Percentiles rank a stretch among this genome's conserved stretches.
Evolutionary conservation across 2,888 invertebrate species (phyloP).

Genomic region (Zaprionus bogoriensis): DNA sequence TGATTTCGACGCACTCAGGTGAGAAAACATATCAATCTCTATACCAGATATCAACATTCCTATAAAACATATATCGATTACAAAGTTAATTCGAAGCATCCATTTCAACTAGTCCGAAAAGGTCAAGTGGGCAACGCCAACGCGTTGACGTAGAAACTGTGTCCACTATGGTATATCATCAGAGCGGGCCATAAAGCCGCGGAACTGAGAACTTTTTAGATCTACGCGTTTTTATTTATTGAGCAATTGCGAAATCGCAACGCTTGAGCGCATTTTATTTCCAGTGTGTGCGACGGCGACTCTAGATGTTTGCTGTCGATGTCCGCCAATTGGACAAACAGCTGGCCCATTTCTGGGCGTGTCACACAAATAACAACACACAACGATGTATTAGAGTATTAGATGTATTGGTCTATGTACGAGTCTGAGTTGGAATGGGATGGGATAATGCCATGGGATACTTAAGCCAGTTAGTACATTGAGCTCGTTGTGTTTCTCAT

Average conservation of each 20-base stretch:
- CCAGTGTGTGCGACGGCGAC: slow-evolving; percentile 46
- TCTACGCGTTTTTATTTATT: slow-evolving; percentile 62
- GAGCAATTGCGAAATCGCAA: slow-evolving; percentile 73
- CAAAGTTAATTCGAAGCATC: no score
- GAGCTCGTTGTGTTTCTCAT: slow-evolving; percentile 52
- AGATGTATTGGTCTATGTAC: background rate
- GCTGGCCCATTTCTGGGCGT: slow-evolving; percentile 60
- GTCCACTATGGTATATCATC: no score
- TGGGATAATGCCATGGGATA: no score
- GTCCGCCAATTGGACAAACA: slow-evolving; percentile 57
- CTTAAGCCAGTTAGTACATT: slow-evolving; percentile 32
- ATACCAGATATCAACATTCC: no score
- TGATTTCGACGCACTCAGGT: no score
- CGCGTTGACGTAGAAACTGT: slow-evolving; percentile 13
- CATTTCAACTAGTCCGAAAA: no score
- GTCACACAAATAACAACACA: slow-evolving; percentile 23
- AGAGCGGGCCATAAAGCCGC: background rate
- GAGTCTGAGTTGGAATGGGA: background rate
- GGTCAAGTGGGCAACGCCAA: no score
- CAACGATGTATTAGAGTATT: background rate
- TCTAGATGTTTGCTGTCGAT: slow-evolving; percentile 52
- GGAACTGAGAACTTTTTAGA: slow-evolving; percentile 19
- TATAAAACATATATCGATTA: no score
- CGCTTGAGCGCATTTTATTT: slow-evolving; percentile 69
- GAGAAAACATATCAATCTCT: no score